Conservation (phyloP, 1,140 invertebrate genomes). For the Cephus cinctus region DNA sequence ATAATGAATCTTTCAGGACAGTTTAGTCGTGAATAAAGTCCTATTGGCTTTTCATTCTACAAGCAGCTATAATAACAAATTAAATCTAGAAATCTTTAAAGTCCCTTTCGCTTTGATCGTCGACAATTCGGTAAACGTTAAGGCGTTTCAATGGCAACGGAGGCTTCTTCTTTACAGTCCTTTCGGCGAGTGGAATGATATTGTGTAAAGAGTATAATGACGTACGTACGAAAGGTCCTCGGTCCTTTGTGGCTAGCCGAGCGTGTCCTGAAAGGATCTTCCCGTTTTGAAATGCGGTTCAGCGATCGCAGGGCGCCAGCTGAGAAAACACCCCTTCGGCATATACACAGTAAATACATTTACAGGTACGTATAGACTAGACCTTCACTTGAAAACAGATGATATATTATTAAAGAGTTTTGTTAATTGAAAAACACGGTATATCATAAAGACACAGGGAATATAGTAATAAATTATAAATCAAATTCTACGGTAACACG, state of each 20-base stretch:
- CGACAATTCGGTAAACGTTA: not conserved
- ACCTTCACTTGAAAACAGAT: too few relatives aligned
- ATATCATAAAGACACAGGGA: too few relatives aligned
- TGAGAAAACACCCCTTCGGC: constrained; percentile 51
- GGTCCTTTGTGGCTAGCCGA: constrained; percentile 53
- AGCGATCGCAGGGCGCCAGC: constrained; percentile 37
- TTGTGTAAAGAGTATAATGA: constrained; percentile 54
- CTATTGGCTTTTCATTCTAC: too few relatives aligned
- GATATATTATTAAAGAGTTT: too few relatives aligned
- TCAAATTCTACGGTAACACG: too few relatives aligned
- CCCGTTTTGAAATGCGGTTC: constrained; percentile 24
- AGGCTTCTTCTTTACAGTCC: constrained; percentile 8
- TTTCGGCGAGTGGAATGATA: constrained; percentile 43
- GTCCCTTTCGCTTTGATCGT: constrained; percentile 22
- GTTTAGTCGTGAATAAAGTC: too few relatives aligned
- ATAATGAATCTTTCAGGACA: constrained; percentile 3
- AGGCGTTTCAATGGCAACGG: constrained; percentile 19
- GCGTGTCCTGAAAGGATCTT: constrained; percentile 52
- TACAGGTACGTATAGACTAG: too few relatives aligned
- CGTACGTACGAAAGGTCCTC: constrained; percentile 35
- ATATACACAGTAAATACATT: too few relatives aligned
- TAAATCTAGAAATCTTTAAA: constrained; percentile 31
- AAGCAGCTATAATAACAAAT: constrained; percentile 52
- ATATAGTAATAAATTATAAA: too few relatives aligned
- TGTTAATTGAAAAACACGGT: too few relatives aligned